Conservation (phyloP, 1,140 invertebrate genomes). For the Micrasema minimum region DNA sequence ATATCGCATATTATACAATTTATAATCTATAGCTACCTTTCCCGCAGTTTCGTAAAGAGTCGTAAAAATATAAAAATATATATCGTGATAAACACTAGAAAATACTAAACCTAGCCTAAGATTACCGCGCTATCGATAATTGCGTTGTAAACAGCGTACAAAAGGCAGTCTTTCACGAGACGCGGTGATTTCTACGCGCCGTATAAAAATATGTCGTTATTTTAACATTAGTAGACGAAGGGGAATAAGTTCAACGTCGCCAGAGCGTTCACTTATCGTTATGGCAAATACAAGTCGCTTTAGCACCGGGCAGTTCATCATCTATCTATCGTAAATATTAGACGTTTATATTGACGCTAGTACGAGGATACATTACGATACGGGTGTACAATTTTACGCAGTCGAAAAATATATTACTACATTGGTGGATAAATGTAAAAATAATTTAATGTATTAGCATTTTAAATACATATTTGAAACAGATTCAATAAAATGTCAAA, state of each 20-base stretch:
- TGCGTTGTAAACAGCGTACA: conserved; percentile 33
- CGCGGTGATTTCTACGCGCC: conserved; percentile 18
- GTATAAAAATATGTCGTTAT: conserved; percentile 19
- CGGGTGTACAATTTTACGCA: no score
- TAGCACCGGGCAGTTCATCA: conserved; percentile 18
- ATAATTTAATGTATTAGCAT: no score
- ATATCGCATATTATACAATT: conserved; percentile 38
- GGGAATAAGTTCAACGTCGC: not conserved
- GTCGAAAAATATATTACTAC: no score
- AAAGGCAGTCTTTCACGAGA: conserved; percentile 32
- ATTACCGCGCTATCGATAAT: conserved; percentile 5
- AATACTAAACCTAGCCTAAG: conserved; percentile 3
- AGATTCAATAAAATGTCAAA: no score
- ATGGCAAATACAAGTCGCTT: conserved; percentile 33
- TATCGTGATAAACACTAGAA: no score
- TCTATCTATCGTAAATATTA: no score
- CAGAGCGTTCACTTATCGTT: conserved; percentile 7
- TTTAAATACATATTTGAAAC: no score
- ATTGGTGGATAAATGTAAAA: no score
- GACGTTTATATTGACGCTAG: no score
- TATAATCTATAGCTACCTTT: conserved; percentile 38
- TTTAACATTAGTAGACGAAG: conserved; percentile 2
- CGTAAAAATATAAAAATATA: conserved; percentile 27
- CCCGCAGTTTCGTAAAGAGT: conserved; percentile 22
- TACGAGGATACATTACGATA: no score